These are phyloP conservation scores for Pterocles gutturalis DNA, from an alignment of 2,113 vertebrate genomes.

Conservation along the genomic window DNA sequence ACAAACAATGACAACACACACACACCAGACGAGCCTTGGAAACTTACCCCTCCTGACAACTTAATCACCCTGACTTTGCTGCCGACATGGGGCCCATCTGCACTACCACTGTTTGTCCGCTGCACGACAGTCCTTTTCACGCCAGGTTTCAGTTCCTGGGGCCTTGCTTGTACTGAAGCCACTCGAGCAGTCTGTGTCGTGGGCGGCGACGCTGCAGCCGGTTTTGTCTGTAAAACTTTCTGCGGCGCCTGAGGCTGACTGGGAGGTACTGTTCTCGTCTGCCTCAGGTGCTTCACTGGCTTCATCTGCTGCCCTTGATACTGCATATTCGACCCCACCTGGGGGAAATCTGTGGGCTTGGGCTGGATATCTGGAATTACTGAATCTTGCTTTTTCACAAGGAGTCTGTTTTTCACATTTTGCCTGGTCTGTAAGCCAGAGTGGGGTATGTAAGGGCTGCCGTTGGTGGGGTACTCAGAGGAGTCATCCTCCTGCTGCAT, in stretches of 20 bases:
- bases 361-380: constrained; percentile 34
- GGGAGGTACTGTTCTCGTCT: constrained; percentile 54
- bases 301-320: constrained; percentile 75
- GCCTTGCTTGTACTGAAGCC: constrained; percentile 64
- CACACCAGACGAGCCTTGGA: constrained; percentile 35
- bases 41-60: constrained; percentile 91
- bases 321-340: constrained; percentile 40
- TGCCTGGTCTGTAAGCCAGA: constrained; percentile 73
- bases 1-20: constrained; percentile 16
- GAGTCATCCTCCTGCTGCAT: constrained; percentile 62
- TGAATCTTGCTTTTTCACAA: constrained; percentile 71
- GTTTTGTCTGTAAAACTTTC: constrained; percentile 52
- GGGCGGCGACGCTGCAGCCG: constrained; percentile 56
- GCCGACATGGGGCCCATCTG: constrained; percentile 82
- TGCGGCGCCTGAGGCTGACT: constrained; percentile 35
- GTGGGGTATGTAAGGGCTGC: constrained; percentile 73
- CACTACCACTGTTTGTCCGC: constrained; percentile 80
- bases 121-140: constrained; percentile 97
- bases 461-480: constrained; percentile 64
- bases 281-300: constrained; percentile 73
- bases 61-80: constrained; percentile 96
- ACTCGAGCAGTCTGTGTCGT: constrained; percentile 52
- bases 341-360: constrained; percentile 62
- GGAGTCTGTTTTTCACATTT: constrained; percentile 82
- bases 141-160: constrained; percentile 81